A percentile compares a stretch with the other conserved stretches of the same genome.
These are phyloP conservation scores for Zygogramma bicolorata DNA, from an alignment of 2,888 invertebrate species.

Conservation along the genomic window DNA sequence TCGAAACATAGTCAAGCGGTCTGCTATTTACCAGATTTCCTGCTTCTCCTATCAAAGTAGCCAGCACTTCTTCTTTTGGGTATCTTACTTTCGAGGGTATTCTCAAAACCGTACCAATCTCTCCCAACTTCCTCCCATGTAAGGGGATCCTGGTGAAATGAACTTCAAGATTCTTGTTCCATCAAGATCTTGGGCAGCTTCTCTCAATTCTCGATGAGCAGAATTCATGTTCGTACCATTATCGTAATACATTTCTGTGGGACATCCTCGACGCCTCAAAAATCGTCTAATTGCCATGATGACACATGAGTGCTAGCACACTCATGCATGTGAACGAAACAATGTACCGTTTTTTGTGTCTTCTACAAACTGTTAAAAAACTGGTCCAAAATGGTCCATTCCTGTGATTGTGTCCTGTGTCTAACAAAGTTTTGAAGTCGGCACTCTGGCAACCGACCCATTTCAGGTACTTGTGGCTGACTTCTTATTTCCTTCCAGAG, in stretches of 20 bases:
- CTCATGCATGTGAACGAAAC: constrained; percentile 18
- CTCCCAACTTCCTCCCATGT: neutral
- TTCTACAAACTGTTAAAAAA: constrained; percentile 1
- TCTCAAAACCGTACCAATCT: neutral
- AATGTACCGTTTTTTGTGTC: neutral
- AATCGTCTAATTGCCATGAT: too few relatives aligned
- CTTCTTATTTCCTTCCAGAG: neutral
- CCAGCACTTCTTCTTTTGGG: too few relatives aligned
- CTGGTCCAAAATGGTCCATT: constrained; percentile 27
- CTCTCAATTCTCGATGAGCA: neutral
- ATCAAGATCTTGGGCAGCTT: neutral
- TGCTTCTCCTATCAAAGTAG: too few relatives aligned
- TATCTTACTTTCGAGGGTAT: too few relatives aligned
- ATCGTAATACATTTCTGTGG: neutral
- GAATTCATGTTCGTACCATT: constrained; percentile 1
- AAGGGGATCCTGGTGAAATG: neutral
- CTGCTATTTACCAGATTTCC: too few relatives aligned
- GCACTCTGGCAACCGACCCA: neutral
- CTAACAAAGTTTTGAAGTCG: neutral
- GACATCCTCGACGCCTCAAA: neutral
- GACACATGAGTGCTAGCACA: neutral
- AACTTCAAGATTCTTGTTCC: too few relatives aligned
- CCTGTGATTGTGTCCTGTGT: constrained; percentile 15
- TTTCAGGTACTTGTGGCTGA: neutral
- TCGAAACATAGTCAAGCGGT: too few relatives aligned